phyloP scores from a whole-genome alignment of 1,140 invertebrate genomes.

The Branchinecta lynchi region DNA sequence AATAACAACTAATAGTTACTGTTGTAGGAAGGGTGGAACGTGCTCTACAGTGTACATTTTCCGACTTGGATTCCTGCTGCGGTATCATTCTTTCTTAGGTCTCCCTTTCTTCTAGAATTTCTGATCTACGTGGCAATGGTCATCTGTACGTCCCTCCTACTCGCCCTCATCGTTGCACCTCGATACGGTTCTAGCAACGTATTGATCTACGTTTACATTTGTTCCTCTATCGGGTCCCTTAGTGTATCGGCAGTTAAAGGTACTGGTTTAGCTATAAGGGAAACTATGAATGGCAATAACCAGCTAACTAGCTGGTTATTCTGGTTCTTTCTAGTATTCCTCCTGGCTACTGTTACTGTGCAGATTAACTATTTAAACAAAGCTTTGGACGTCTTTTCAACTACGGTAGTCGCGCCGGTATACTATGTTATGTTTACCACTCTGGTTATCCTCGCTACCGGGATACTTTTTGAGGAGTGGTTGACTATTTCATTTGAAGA shows the following conservation, averaged over 20 bases:
- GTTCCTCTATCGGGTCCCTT: constrained; percentile 77
- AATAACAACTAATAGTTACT: no score
- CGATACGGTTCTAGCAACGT: constrained; percentile 68
- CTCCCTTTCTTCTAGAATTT: constrained; percentile 40
- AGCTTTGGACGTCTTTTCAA: constrained; percentile 84
- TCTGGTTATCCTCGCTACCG: constrained; percentile 73
- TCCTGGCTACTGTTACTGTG: constrained; percentile 49
- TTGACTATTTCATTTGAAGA: constrained; percentile 51
- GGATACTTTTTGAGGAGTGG: constrained; percentile 77
- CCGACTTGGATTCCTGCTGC: no score
- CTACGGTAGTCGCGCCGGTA: constrained; percentile 83
- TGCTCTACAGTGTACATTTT: no score
- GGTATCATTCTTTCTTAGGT: no score
- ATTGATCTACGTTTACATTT: constrained; percentile 68
- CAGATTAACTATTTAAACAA: constrained; percentile 83
- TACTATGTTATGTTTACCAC: constrained; percentile 97
- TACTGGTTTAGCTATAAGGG: constrained; percentile 64
- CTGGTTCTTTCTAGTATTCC: constrained; percentile 56
- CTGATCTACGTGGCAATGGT: constrained; percentile 57
- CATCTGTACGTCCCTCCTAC: constrained; percentile 43
- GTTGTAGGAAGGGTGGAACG: no score
- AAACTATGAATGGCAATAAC: constrained; percentile 49
- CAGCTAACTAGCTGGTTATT: constrained; percentile 51
- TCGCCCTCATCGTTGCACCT: constrained; percentile 31
- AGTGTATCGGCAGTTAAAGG: constrained; percentile 92